phyloP scores from a whole-genome alignment of 1,140 invertebrate species.

The Matsumurasca onukii region DNA sequence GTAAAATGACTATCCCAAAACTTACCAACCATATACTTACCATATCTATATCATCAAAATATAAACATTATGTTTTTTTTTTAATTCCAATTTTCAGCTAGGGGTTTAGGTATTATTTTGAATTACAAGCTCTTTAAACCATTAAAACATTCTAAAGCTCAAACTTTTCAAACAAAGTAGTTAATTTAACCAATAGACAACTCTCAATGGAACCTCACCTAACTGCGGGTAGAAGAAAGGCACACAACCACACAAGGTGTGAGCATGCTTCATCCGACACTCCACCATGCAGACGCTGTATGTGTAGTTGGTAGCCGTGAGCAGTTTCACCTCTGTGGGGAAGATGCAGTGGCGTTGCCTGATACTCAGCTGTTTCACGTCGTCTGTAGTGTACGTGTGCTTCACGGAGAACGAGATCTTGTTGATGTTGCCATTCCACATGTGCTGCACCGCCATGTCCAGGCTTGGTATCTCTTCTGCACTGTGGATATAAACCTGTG shows the following conservation, averaged over 20 bases:
- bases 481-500: conserved; percentile 65
- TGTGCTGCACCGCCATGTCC: conserved; percentile 63
- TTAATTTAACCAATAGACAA: too few species aligned
- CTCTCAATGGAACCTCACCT: conserved; percentile 26
- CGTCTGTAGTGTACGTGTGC: conserved; percentile 69
- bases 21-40: too few species aligned
- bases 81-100: too few species aligned
- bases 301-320: conserved; percentile 60
- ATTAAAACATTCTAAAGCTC: too few species aligned
- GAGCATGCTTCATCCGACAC: conserved; percentile 62
- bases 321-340: conserved; percentile 58
- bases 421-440: conserved; percentile 63
- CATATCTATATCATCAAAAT: too few species aligned
- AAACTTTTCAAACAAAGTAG: too few species aligned
- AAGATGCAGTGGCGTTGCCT: conserved; percentile 67
- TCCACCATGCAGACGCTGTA: conserved; percentile 67
- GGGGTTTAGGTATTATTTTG: too few species aligned
- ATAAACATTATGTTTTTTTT: too few species aligned
- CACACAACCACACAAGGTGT: conserved; percentile 62
- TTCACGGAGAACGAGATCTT: conserved; percentile 66
- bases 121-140: too few species aligned
- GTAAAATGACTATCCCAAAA: too few species aligned
- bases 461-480: conserved; percentile 64
- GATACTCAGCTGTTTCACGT: conserved; percentile 63
- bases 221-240: conserved; percentile 61